Conservation (phyloP, 2,888 invertebrate species). For the Chymomyza amoena region DNA sequence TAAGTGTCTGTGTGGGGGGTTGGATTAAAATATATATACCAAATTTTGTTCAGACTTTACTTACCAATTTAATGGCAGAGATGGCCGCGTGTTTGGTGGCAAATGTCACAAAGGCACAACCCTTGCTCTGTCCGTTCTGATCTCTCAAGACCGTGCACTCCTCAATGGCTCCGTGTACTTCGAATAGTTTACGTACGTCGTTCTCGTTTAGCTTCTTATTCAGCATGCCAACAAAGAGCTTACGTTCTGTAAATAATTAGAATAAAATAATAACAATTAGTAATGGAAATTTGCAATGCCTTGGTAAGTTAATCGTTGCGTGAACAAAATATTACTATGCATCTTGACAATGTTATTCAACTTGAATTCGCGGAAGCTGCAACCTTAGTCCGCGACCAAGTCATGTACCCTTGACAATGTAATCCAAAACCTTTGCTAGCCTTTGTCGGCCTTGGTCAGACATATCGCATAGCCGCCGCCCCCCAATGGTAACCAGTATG, state of each 20-base stretch:
- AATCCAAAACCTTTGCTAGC: constrained; percentile 29
- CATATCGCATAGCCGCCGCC: constrained; percentile 8
- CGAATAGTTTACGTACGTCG: constrained; percentile 95
- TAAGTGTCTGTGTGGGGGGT: constrained; percentile 82
- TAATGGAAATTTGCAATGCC: constrained; percentile 30
- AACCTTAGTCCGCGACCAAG: constrained; percentile 28
- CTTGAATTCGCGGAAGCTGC: constrained; percentile 43
- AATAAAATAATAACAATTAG: not conserved
- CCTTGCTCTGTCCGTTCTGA: constrained; percentile 96
- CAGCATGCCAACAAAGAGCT: constrained; percentile 99
- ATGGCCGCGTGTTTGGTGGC: constrained; percentile 98
- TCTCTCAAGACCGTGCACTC: constrained; percentile 99
- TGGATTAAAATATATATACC: too few species aligned
- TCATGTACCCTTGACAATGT: constrained; percentile 23
- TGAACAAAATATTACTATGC: constrained; percentile 32
- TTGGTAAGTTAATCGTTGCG: constrained; percentile 68
- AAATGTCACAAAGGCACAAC: constrained; percentile 99
- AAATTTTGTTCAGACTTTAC: not conserved
- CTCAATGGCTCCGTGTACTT: constrained; percentile 96
- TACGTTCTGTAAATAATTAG: constrained; percentile 87
- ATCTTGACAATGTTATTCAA: constrained; percentile 6
- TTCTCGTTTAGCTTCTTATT: constrained; percentile 97
- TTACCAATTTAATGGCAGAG: constrained; percentile 93
- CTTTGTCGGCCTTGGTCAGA: not conserved
- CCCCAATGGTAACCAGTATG: constrained; percentile 18